These are phyloP conservation scores for Neoseiulus cucumeris DNA, from an alignment of 1,140 invertebrate species.

Conservation along the genomic window DNA sequence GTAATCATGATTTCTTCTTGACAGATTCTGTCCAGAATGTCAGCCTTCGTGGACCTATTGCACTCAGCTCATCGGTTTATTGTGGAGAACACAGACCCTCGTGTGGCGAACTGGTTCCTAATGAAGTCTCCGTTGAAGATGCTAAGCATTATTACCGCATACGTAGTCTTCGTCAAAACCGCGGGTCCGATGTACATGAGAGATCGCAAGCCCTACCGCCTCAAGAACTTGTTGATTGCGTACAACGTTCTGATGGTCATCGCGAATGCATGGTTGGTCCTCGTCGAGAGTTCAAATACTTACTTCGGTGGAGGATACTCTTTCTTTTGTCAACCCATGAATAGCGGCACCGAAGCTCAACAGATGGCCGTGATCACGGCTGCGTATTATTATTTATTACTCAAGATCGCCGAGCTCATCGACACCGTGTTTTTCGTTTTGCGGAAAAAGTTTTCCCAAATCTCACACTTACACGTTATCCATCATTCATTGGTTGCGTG, in stretches of 20 bases:
- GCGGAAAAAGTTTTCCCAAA: conserved; percentile 73
- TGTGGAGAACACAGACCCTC: conserved; percentile 41
- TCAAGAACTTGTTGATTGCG: conserved; percentile 26
- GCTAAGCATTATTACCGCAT: conserved; percentile 40
- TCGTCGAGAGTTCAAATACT: conserved; percentile 21
- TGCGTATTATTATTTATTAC: conserved; percentile 94
- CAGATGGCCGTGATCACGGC: too few relatives aligned
- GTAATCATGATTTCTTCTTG: too few relatives aligned
- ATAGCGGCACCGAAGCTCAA: too few relatives aligned
- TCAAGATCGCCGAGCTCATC: conserved; percentile 82
- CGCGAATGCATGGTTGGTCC: conserved; percentile 28
- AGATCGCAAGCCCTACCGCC: conserved; percentile 50
- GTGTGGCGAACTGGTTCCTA: conserved; percentile 70
- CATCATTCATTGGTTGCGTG: conserved; percentile 87
- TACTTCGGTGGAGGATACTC: conserved; percentile 38
- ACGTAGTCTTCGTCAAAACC: conserved; percentile 57
- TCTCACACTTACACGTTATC: conserved; percentile 76
- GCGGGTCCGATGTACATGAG: conserved; percentile 63
- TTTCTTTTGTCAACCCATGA: conserved; percentile 64
- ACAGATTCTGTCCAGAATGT: too few relatives aligned
- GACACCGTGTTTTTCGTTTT: conserved; percentile 86
- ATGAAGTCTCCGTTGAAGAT: conserved; percentile 75
- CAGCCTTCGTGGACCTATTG: too few relatives aligned
- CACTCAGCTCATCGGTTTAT: too few relatives aligned
- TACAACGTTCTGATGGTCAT: conserved; percentile 32